phyloP scores from a whole-genome alignment of 2,888 invertebrate genomes.

The Pachymerium ferrugineum region DNA sequence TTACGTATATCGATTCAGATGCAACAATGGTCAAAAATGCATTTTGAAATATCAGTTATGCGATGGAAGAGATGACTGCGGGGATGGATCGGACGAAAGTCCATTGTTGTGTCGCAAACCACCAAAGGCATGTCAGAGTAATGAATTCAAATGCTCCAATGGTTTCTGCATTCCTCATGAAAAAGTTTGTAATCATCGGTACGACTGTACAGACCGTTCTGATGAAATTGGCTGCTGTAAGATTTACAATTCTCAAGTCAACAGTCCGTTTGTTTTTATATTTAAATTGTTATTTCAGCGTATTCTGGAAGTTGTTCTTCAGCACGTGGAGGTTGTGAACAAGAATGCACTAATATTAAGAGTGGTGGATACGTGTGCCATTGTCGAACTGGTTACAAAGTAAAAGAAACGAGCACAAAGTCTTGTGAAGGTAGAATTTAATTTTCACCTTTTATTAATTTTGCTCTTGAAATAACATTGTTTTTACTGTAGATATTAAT shows the following conservation, averaged over 20 bases:
- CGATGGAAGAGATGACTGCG: conserved; percentile 87
- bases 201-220: conserved; percentile 84
- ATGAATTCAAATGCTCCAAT: conserved; percentile 84
- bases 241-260: conserved; percentile 39
- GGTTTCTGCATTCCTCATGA: conserved; percentile 71
- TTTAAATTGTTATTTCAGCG: background rate
- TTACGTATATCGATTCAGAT: conserved; percentile 76
- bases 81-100: conserved; percentile 91
- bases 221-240: conserved; percentile 85
- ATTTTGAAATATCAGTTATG: conserved; percentile 55
- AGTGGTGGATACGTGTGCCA: conserved; percentile 82
- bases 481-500: conserved; percentile 62
- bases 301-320: conserved; percentile 39
- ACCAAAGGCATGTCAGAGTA: conserved; percentile 50
- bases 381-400: conserved; percentile 80
- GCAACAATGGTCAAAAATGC: conserved; percentile 68
- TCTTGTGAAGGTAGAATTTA: conserved; percentile 57
- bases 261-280: background rate
- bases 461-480: background rate
- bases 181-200: conserved; percentile 78
- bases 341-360: conserved; percentile 80
- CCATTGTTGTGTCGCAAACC: conserved; percentile 68
- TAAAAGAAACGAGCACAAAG: conserved; percentile 71
- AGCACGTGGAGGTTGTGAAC: conserved; percentile 75
- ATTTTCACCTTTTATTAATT: background rate